Conservation (phyloP, 2,113 vertebrate species). For the Peromyscus leucopus region DNA sequence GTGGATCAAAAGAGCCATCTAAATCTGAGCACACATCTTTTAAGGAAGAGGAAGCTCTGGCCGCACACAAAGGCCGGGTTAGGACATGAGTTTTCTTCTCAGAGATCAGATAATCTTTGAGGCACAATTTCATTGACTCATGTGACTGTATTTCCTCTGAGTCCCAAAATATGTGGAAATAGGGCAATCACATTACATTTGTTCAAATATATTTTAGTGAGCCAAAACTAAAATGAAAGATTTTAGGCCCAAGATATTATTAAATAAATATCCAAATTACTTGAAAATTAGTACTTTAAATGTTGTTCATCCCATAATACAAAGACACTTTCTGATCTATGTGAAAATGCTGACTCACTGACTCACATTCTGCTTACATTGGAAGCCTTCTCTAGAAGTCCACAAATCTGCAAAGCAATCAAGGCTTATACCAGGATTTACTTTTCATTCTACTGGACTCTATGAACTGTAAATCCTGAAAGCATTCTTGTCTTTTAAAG, state of each 20-base stretch:
- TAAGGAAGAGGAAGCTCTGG: constrained; percentile 25
- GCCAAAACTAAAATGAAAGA: constrained; percentile 43
- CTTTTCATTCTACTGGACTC: not conserved
- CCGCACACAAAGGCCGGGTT: constrained; percentile 31
- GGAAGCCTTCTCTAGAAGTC: not conserved
- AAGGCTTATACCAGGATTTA: not conserved
- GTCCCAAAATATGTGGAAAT: constrained; percentile 38
- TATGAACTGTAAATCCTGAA: not conserved
- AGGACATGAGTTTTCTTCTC: not conserved
- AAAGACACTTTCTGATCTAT: not conserved
- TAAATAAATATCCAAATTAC: not conserved
- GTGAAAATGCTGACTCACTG: not conserved
- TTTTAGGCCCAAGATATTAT: constrained; percentile 22
- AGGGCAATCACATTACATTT: not conserved
- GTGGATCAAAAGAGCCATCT: constrained; percentile 66
- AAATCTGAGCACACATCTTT: constrained; percentile 14
- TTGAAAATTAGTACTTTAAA: not conserved
- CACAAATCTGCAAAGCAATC: not conserved
- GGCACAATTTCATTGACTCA: constrained; percentile 3
- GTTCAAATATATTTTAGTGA: not conserved
- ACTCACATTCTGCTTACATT: not conserved
- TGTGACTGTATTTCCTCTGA: constrained; percentile 7
- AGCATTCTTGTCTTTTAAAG: constrained; percentile 3
- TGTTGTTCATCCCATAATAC: not conserved
- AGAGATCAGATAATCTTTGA: not conserved